Percentiles rank a stretch among this genome's conserved stretches.
Conservation (phyloP, 2,113 vertebrate species). For the Psammodynastes pulverulentus region DNA sequence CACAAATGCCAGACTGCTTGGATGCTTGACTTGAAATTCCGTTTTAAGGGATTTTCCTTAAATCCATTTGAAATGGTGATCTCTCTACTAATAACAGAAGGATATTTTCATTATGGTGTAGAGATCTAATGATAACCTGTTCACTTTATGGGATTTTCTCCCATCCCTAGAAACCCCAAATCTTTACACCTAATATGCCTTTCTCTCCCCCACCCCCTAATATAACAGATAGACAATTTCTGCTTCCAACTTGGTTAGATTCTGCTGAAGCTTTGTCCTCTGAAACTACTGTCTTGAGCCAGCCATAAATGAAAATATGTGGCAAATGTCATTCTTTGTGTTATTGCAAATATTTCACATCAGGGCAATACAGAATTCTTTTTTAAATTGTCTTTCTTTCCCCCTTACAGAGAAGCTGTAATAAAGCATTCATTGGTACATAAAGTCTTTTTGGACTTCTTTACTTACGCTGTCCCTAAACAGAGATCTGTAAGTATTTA, state of each 20-base stretch:
- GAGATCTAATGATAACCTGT: not conserved
- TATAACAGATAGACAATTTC: not conserved
- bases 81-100: not conserved
- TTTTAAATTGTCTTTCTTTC: constrained; percentile 13
- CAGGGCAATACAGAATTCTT: not conserved
- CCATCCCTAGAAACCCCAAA: not conserved
- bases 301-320: not conserved
- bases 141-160: not conserved
- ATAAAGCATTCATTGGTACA: constrained; percentile 96
- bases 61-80: not conserved
- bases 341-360: not conserved
- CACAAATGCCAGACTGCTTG: not conserved
- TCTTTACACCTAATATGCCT: not conserved
- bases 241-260: no score
- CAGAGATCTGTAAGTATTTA: constrained; percentile 81
- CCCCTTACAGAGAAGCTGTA: constrained; percentile 85
- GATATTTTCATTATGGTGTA: not conserved
- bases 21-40: not conserved
- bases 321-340: not conserved
- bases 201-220: not conserved
- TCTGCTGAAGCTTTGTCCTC: not conserved
- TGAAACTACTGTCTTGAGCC: not conserved
- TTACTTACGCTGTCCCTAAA: constrained; percentile 77
- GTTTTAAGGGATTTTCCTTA: not conserved
- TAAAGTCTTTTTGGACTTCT: constrained; percentile 96